Percentiles rank a stretch among this genome's conserved stretches.
Evolutionary conservation across 2,888 invertebrate species (phyloP).

Genomic region (Athalia cordata): DNA sequence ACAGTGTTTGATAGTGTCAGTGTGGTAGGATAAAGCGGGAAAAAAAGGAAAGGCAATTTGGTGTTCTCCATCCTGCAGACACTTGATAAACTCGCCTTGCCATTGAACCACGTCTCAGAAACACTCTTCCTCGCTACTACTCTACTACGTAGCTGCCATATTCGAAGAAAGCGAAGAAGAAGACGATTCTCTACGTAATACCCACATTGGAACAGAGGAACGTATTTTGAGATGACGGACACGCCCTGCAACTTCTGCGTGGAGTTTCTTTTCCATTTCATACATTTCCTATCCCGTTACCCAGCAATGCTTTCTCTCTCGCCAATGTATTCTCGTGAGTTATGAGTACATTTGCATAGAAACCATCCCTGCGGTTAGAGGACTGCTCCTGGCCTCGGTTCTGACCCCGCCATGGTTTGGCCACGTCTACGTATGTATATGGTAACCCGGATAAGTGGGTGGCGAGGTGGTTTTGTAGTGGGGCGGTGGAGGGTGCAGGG

Average conservation of each 20-base stretch:
- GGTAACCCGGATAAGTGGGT: conserved; percentile 51
- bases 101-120: too few species aligned
- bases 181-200: neutral
- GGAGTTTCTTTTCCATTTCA: conserved; percentile 23
- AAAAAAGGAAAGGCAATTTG: conserved; percentile 30
- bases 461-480: conserved; percentile 53
- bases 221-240: conserved; percentile 3
- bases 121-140: too few species aligned
- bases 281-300: conserved; percentile 26
- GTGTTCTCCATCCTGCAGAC: neutral
- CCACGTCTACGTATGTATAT: conserved; percentile 19
- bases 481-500: neutral
- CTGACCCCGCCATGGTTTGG: conserved; percentile 52
- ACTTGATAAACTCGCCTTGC: conserved; percentile 20
- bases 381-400: neutral
- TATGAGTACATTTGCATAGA: conserved; percentile 68
- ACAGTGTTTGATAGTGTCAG: too few species aligned
- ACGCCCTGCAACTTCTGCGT: neutral
- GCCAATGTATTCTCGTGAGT: conserved; percentile 58
- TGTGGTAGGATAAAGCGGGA: neutral
- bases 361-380: conserved; percentile 55
- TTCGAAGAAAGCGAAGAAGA: neutral
- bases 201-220: conserved; percentile 17
- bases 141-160: neutral
- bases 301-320: conserved; percentile 25